phyloP scores from a whole-genome alignment of 1,140 invertebrate genomes.

The Galleria mellonella region DNA sequence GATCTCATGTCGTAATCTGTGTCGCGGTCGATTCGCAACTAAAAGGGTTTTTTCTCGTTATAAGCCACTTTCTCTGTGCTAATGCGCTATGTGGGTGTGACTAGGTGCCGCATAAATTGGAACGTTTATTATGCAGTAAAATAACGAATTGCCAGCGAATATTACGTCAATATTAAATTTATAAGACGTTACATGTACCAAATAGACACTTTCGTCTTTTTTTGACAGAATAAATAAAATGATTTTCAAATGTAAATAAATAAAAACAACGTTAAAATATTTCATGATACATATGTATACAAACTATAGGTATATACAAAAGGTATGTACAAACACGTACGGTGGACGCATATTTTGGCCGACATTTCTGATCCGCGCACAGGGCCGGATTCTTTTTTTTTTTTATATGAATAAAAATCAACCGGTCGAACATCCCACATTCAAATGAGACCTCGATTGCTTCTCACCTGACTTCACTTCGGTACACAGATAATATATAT shows the following conservation, averaged over 20 bases:
- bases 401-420: slow-evolving; percentile 39
- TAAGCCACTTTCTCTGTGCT: slow-evolving; percentile 29
- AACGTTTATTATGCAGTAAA: slow-evolving; percentile 9
- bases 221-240: not conserved
- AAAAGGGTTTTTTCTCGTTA: slow-evolving; percentile 44
- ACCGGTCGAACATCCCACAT: slow-evolving; percentile 37
- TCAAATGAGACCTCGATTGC: slow-evolving; percentile 45
- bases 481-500: slow-evolving; percentile 3
- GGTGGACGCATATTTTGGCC: slow-evolving; percentile 15
- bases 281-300: not conserved
- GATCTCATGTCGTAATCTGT: slow-evolving; percentile 32
- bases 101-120: slow-evolving; percentile 17
- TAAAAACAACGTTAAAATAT: too few relatives aligned
- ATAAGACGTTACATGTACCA: not conserved
- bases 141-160: not conserved
- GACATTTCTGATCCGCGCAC: slow-evolving; percentile 21
- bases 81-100: slow-evolving; percentile 33
- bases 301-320: not conserved
- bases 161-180: not conserved
- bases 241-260: too few relatives aligned
- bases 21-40: slow-evolving; percentile 42
- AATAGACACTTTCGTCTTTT: not conserved
- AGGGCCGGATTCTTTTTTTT: slow-evolving; percentile 22
- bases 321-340: not conserved
- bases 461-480: slow-evolving; percentile 36